A percentile compares a stretch with the other conserved stretches of the same genome.
Evolutionary conservation across 2,888 invertebrate genomes (phyloP).

Genomic region (Drosophila mettleri): DNA sequence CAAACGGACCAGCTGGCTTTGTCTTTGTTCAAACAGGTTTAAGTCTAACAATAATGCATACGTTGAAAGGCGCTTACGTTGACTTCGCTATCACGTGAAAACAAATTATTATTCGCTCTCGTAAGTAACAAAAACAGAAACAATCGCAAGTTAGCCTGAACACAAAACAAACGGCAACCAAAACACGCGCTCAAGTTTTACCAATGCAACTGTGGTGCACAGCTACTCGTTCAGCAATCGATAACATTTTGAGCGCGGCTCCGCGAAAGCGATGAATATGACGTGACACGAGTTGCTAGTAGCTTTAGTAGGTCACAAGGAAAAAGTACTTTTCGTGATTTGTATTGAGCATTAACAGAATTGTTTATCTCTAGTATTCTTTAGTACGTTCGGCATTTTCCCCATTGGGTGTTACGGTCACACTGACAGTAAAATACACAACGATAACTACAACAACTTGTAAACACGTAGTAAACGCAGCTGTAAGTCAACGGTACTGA

Average conservation of each 20-base stretch:
- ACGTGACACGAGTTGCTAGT: slow-evolving; percentile 7
- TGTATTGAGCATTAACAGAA: background rate
- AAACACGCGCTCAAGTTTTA: slow-evolving; percentile 30
- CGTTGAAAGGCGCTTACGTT: slow-evolving; percentile 53
- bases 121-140: slow-evolving; percentile 39
- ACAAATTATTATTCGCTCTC: slow-evolving; percentile 50
- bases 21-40: slow-evolving; percentile 72
- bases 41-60: slow-evolving; percentile 55
- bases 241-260: slow-evolving; percentile 23
- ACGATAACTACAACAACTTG: slow-evolving; percentile 40
- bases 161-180: slow-evolving; percentile 38
- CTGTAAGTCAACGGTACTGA: slow-evolving; percentile 21
- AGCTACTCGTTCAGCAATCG: slow-evolving; percentile 27
- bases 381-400: slow-evolving; percentile 18
- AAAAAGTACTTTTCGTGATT: slow-evolving; percentile 5
- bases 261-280: background rate
- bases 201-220: slow-evolving; percentile 38
- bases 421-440: slow-evolving; percentile 19
- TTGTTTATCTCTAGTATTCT: slow-evolving; percentile 26
- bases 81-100: slow-evolving; percentile 70
- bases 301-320: background rate
- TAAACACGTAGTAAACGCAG: slow-evolving; percentile 56
- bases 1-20: slow-evolving; percentile 47
- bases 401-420: slow-evolving; percentile 29
- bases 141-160: slow-evolving; percentile 41